Evolutionary conservation across 2,888 invertebrate species (phyloP).

Genomic region (Cephalotes varians): DNA sequence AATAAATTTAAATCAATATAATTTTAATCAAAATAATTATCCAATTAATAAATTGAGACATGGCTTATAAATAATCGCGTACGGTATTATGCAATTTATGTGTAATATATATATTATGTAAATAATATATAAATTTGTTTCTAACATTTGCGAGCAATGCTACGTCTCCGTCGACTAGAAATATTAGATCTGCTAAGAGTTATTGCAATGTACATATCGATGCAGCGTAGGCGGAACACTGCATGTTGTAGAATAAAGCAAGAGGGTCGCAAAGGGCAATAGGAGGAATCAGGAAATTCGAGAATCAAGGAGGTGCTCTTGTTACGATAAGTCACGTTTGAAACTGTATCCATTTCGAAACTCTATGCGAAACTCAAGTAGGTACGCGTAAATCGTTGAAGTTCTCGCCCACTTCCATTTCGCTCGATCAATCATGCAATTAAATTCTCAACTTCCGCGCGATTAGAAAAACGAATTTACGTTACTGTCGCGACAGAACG

Average conservation of each 20-base stretch:
- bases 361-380: constrained; percentile 35
- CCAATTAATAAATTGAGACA: not conserved
- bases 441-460: constrained; percentile 39
- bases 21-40: not conserved
- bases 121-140: constrained; percentile 1
- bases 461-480: constrained; percentile 47
- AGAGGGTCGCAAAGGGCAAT: not conserved
- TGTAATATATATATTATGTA: not conserved
- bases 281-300: constrained; percentile 57
- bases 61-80: not conserved
- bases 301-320: constrained; percentile 60
- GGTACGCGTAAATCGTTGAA: constrained; percentile 41
- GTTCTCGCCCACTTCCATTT: constrained; percentile 29
- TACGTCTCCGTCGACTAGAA: not conserved
- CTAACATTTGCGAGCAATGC: not conserved
- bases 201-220: not conserved
- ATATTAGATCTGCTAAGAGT: not conserved
- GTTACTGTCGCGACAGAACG: not conserved
- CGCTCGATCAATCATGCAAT: constrained; percentile 55
- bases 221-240: not conserved
- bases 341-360: constrained; percentile 50
- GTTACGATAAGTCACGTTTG: constrained; percentile 54
- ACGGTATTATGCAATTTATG: not conserved
- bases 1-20: not conserved
- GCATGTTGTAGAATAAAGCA: not conserved